A percentile compares a stretch with the other conserved stretches of the same genome.
Conservation (phyloP, 2,113 vertebrate genomes). For the human (Homo sapiens) region GRCh38 chr1:94721001-94721500, state of each 20-base stretch:
- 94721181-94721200: neutral
- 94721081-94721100: neutral
- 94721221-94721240: neutral
- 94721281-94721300: neutral
- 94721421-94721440: neutral
- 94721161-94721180: neutral
- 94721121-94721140: neutral
- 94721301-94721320: neutral
- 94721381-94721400: neutral
- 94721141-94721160: neutral
- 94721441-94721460: neutral
- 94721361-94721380: neutral
- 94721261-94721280: neutral
- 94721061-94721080: neutral
- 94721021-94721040: no score
- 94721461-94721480: accelerated
- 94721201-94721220: neutral
- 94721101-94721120: neutral
- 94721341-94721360: neutral
- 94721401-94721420: neutral
- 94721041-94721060: neutral
- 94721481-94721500: neutral
- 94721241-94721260: neutral
- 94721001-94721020: no score
- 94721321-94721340: neutral